Base-by-base conservation (phyloP, 2,888 invertebrate genomes). In the Hanleya hanleyi region DNA sequence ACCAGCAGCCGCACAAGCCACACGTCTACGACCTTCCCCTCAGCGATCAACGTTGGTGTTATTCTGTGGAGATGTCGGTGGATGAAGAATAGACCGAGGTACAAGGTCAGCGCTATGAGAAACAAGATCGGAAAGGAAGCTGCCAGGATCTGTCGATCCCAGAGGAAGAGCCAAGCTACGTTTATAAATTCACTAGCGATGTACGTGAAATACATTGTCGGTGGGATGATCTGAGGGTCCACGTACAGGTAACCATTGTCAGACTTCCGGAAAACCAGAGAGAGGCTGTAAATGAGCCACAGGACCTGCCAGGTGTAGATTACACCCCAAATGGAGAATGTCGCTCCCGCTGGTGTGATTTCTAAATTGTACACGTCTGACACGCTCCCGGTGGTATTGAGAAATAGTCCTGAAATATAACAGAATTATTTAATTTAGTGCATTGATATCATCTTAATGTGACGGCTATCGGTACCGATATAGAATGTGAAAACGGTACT, bases 1-100 rank as follows among this genome's bases (percentile, higher is more conserved):
- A 88, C 83, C 15, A 89, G 70, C 7, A 85, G 71, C 38, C 89
- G 77, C 6, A 83, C 81, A 37, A 87, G 66, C 88, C 88, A 88
- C 36, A 88, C 81, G 41, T 87, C 88, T 15, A 57, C 57, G 2
- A 15, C 29, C 29, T 57, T 57, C 15, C 2, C 26, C 12, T 57
- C 57, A 4, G 57, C 57, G 15, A 77, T 62, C 70, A 88, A 75
- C 12, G 73, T 68, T 15, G 77, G 69, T 9, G 80, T 79, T 47
- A 76, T 75, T 18, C 78, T 74, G 66, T 84, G 74, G n/a, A 88
- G 74, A 0, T 79, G 67, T 51, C 80, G 68, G 65, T 84, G 84
- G 5, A 81, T 81, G 22, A 84, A 80, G 33, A 81, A 76, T 9
- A 87, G 75, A 18, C 82, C 79, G n/a, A 84, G 76, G 72, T 83